These are phyloP conservation scores for Ciconia stormi DNA, from an alignment of 2,113 vertebrate species.

Conservation along the genomic window DNA sequence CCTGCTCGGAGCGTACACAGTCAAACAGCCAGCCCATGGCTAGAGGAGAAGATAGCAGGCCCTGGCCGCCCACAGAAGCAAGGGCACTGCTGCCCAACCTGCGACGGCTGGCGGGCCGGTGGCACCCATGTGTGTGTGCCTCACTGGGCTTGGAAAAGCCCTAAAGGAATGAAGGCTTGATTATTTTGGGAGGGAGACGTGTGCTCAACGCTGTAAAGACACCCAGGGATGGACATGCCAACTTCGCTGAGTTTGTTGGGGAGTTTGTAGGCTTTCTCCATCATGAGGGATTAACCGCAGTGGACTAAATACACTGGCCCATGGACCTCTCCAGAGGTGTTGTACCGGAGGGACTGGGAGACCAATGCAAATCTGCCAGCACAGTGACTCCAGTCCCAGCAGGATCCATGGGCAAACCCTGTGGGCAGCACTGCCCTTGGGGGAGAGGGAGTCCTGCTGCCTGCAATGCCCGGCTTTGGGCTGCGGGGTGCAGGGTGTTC, in stretches of 20 bases:
- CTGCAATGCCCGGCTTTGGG: not conserved
- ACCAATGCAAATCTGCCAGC: not conserved
- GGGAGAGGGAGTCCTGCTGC: not conserved
- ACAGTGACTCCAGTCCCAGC: not conserved
- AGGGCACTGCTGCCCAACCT: not conserved
- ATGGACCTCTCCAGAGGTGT: not conserved
- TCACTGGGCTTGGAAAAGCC: not conserved
- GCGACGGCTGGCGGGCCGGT: accelerated
- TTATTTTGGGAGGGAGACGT: not conserved
- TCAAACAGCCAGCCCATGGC: not conserved
- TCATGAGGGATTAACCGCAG: accelerated
- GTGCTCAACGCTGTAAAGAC: not conserved
- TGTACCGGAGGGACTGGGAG: not conserved
- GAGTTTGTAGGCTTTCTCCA: not conserved
- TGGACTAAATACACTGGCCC: not conserved
- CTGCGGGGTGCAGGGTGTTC: accelerated
- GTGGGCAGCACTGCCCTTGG: not conserved
- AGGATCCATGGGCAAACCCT: accelerated
- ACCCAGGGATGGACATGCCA: not conserved
- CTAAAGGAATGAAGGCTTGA: not conserved
- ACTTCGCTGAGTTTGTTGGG: not conserved
- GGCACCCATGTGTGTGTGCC: accelerated
- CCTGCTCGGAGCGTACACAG: not conserved
- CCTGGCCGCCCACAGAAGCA: not conserved
- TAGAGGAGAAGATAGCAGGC: not conserved